These are phyloP conservation scores for Lithobates sylvaticus DNA, from an alignment of 2,797 vertebrate genomes.

Conservation along the genomic window DNA sequence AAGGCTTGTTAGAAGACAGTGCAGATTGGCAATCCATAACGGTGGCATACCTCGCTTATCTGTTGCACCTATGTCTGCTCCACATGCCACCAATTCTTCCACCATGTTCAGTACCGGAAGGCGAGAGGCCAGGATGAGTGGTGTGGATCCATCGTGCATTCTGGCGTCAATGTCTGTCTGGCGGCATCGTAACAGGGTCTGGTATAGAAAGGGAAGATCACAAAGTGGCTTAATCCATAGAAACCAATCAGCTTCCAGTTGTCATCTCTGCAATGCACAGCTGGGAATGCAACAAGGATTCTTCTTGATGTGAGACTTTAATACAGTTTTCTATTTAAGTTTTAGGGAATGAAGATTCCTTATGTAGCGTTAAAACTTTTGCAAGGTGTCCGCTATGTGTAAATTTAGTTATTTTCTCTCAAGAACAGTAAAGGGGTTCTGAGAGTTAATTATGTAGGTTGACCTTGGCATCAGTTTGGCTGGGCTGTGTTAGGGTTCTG, in stretches of 20 bases:
- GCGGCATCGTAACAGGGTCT: constrained; percentile 64
- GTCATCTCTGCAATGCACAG: no score
- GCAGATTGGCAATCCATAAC: not conserved
- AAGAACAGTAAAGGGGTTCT: no score
- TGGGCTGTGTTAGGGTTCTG: no score
- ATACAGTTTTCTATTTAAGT: not conserved
- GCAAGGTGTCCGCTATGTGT: no score
- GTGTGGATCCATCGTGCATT: constrained; percentile 83
- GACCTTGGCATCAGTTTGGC: no score
- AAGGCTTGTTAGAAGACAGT: not conserved
- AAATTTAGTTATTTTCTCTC: no score
- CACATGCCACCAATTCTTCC: constrained; percentile 86
- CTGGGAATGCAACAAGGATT: no score
- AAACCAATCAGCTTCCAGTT: no score
- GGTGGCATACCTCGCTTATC: constrained; percentile 83
- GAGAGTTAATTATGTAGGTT: no score
- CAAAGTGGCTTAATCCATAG: not conserved
- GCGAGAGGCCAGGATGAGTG: constrained; percentile 87
- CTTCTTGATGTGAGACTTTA: not conserved
- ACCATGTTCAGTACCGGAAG: constrained; percentile 88
- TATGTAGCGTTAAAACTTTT: no score
- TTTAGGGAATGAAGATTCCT: not conserved
- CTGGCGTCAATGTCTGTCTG: constrained; percentile 65
- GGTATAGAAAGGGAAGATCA: not conserved
- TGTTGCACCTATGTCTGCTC: constrained; percentile 87